A percentile compares a stretch with the other conserved stretches of the same genome.
Evolutionary conservation across 37 sponge, comb jelly and placozoan species (phyloP).

Genomic region (Geodia barretti): DNA sequence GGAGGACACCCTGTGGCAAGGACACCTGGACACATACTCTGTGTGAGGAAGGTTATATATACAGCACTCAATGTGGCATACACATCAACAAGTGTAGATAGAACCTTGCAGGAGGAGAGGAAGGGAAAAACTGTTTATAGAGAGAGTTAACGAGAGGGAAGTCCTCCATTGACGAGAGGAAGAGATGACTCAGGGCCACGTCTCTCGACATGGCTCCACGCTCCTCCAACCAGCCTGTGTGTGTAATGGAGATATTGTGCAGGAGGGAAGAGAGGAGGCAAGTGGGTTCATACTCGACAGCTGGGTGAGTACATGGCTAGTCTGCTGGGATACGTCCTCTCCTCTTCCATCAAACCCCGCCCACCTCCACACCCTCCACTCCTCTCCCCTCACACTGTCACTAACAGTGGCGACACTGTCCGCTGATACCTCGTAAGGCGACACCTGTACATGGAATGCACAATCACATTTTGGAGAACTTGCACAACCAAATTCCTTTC

Average conservation of each 20-base stretch:
- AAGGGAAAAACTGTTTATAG: slow-evolving; percentile 41
- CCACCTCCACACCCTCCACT: neutral
- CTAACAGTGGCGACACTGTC: neutral
- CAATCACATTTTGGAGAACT: no score
- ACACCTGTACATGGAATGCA: neutral
- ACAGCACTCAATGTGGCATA: neutral
- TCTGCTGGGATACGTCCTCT: neutral
- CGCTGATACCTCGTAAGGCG: neutral
- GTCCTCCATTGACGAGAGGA: slow-evolving; percentile 57
- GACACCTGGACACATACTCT: slow-evolving; percentile 60
- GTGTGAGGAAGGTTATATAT: neutral
- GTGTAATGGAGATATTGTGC: neutral
- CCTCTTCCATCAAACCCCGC: neutral
- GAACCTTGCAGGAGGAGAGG: slow-evolving; percentile 75
- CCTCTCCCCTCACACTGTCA: neutral
- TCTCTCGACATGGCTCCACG: slow-evolving; percentile 23
- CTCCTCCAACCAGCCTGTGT: neutral
- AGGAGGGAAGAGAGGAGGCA: neutral
- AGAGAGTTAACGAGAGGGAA: slow-evolving; percentile 48
- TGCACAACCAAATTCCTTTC: no score
- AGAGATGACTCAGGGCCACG: slow-evolving; percentile 59
- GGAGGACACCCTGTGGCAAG: slow-evolving; percentile 46
- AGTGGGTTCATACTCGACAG: neutral
- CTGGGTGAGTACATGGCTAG: neutral
- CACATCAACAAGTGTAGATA: neutral